Conservation (phyloP, 2,113 vertebrate species). For the Mixornis gularis region DNA sequence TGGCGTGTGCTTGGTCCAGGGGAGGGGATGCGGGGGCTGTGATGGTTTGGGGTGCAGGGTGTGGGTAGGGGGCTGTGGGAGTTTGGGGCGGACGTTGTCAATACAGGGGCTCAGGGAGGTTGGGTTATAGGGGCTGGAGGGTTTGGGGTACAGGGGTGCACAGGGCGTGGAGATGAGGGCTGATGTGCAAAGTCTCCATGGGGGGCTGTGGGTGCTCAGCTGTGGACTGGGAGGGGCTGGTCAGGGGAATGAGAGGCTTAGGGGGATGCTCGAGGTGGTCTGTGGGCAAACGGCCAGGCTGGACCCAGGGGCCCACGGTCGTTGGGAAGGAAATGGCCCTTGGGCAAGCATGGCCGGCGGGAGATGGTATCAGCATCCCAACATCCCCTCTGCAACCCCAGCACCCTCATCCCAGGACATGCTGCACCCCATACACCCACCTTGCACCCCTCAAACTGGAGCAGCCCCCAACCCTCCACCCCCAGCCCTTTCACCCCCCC, state of each 20-base stretch:
- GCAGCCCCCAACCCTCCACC: background rate
- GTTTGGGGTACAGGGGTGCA: background rate
- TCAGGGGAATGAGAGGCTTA: background rate
- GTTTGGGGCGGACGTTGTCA: background rate
- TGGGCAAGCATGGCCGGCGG: background rate
- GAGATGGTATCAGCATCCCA: background rate
- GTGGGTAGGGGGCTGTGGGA: background rate
- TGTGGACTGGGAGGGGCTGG: fast-evolving
- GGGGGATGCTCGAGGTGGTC: background rate
- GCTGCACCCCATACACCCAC: background rate
- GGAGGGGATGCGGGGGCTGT: background rate
- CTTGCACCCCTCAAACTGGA: background rate
- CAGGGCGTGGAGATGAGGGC: background rate
- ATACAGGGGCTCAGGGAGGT: background rate
- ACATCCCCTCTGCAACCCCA: background rate
- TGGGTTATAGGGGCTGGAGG: background rate
- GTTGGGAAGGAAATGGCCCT: background rate
- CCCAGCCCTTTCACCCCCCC: background rate
- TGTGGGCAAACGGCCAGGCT: background rate
- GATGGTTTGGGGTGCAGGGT: background rate
- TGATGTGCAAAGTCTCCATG: background rate
- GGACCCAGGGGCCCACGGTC: background rate
- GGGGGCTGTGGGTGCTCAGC: background rate
- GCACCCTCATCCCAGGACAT: background rate
- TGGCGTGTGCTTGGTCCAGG: background rate